phyloP scores from a whole-genome alignment of 2,888 invertebrate genomes.

The Myathropa florea region DNA sequence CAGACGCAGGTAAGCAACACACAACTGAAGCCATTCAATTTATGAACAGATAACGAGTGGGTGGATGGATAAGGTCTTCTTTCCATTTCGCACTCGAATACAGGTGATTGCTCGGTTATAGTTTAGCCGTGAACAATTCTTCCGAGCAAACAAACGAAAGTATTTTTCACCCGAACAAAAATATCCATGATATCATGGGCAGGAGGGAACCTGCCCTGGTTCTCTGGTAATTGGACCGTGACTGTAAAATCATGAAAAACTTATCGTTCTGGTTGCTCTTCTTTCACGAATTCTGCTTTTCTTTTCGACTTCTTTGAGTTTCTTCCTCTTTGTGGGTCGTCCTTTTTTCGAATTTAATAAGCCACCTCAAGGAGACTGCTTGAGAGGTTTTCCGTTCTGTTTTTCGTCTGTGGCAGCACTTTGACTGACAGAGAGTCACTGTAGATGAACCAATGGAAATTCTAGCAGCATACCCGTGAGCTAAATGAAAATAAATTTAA shows the following conservation, averaged over 20 bases:
- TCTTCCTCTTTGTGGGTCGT: background rate
- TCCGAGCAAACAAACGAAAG: slow-evolving; percentile 17
- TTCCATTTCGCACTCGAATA: background rate
- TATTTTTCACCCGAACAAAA: background rate
- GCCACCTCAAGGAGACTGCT: background rate
- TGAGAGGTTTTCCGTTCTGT: background rate
- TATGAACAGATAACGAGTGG: slow-evolving; percentile 17
- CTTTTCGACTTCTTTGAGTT: background rate
- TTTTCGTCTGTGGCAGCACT: background rate
- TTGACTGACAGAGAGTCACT: background rate
- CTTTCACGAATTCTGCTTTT: too few species aligned
- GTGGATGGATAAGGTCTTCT: background rate
- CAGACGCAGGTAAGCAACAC: slow-evolving; percentile 5
- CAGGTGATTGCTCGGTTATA: slow-evolving; percentile 49
- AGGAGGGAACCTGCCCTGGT: background rate
- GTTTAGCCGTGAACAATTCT: slow-evolving; percentile 14
- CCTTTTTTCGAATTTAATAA: background rate
- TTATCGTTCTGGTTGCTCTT: background rate
- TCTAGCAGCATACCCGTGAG: background rate
- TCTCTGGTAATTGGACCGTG: slow-evolving; percentile 23
- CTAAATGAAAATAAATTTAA: background rate
- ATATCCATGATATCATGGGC: background rate
- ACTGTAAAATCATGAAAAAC: background rate
- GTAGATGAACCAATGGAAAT: background rate
- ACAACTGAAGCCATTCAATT: slow-evolving; percentile 24